phyloP scores from a whole-genome alignment of 2,888 invertebrate genomes.

The Dasypolia templi region DNA sequence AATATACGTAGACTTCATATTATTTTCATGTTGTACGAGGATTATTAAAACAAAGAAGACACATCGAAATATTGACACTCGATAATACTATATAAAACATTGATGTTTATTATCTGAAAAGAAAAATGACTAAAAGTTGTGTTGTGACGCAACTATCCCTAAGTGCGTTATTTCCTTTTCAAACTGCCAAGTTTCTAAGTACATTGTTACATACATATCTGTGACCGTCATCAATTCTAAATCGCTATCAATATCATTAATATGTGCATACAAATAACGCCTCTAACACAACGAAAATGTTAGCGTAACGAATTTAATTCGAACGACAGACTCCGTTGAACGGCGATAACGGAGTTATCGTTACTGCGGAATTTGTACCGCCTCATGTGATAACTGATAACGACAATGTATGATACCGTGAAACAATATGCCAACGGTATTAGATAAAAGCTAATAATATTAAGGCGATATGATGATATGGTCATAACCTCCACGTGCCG shows the following conservation, averaged over 20 bases:
- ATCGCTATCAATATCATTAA: conserved; percentile 38
- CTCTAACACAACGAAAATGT: conserved; percentile 50
- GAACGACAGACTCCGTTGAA: conserved; percentile 52
- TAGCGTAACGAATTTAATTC: conserved; percentile 54
- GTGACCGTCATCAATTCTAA: conserved; percentile 14
- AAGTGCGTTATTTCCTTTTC: conserved; percentile 2
- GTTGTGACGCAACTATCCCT: background rate
- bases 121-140: conserved; percentile 6
- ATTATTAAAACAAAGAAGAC: background rate
- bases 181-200: conserved; percentile 11
- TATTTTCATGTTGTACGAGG: background rate
- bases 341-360: conserved; percentile 61
- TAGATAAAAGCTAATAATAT: conserved; percentile 25
- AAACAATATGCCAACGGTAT: conserved; percentile 42
- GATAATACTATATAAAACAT: background rate
- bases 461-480: conserved; percentile 13
- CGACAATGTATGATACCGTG: conserved; percentile 41
- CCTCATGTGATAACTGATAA: conserved; percentile 43
- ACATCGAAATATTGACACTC: background rate
- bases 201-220: conserved; percentile 24
- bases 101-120: conserved; percentile 4
- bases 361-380: conserved; percentile 48
- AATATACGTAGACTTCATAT: background rate
- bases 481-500: background rate
- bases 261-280: conserved; percentile 45